A percentile compares a stretch with the other conserved stretches of the same genome.
These are phyloP conservation scores for Therioaphis trifolii DNA, from an alignment of 2,888 invertebrate species.

Conservation along the genomic window DNA sequence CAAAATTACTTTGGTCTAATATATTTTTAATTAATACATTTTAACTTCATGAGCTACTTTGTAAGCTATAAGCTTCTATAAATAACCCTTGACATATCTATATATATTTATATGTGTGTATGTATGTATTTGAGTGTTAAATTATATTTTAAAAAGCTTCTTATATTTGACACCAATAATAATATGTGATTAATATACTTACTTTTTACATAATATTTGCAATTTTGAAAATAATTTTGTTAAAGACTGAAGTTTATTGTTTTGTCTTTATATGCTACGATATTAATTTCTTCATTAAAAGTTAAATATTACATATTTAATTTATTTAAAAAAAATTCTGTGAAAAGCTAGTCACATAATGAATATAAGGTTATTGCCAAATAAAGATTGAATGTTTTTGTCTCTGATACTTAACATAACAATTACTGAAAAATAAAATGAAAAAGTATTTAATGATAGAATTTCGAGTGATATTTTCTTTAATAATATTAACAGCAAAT, in stretches of 20 bases:
- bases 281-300: conserved; percentile 25
- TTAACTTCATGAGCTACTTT: conserved; percentile 23
- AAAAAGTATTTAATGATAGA: neutral
- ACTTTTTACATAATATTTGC: neutral
- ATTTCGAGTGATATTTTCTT: conserved; percentile 2
- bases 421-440: neutral
- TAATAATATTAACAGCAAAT: conserved; percentile 21
- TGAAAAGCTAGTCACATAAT: conserved; percentile 44
- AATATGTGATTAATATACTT: neutral
- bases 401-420: conserved; percentile 36
- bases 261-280: conserved; percentile 36
- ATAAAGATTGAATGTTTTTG: neutral
- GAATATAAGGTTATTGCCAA: neutral
- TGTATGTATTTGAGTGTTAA: neutral
- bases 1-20: conserved; percentile 14
- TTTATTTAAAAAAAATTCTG: neutral
- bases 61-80: neutral
- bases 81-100: neutral
- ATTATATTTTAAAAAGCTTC: conserved; percentile 1
- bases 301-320: neutral
- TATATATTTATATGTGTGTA: neutral
- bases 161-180: conserved; percentile 6
- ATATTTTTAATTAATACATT: conserved; percentile 27
- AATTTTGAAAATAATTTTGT: neutral
- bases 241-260: conserved; percentile 32